Evolutionary conservation across 2,888 invertebrate genomes (phyloP).

Genomic region (Sialis lutaria): DNA sequence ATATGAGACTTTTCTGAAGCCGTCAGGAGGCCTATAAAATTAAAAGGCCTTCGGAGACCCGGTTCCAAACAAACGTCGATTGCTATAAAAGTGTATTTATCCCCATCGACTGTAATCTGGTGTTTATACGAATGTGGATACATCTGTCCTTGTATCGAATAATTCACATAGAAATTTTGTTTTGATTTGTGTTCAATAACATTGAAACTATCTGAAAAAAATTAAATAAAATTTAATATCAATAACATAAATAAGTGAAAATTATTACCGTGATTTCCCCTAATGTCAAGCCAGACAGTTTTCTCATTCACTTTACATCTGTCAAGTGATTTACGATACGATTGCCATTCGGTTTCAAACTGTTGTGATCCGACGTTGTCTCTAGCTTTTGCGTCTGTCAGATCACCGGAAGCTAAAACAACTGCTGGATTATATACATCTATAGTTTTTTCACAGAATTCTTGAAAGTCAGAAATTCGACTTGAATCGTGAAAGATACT

Average conservation of each 20-base stretch:
- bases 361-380: constrained; percentile 70
- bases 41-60: constrained; percentile 73
- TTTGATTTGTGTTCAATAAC: constrained; percentile 47
- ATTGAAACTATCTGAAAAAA: constrained; percentile 74
- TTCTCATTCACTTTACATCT: constrained; percentile 45
- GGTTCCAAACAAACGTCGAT: constrained; percentile 78
- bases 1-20: constrained; percentile 37
- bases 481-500: constrained; percentile 64
- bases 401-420: constrained; percentile 72
- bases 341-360: constrained; percentile 65
- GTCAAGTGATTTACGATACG: constrained; percentile 51
- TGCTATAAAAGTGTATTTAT: constrained; percentile 64
- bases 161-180: constrained; percentile 60
- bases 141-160: constrained; percentile 56
- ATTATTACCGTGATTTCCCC: constrained; percentile 75
- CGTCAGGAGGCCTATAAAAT: constrained; percentile 67
- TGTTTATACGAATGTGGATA: constrained; percentile 60
- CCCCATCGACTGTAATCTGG: constrained; percentile 34
- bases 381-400: constrained; percentile 71
- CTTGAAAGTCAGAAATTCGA: constrained; percentile 57
- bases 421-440: constrained; percentile 53
- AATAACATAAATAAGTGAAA: neutral
- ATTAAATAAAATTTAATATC: neutral
- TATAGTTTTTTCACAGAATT: constrained; percentile 62
- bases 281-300: constrained; percentile 72